Percentiles rank a stretch among this genome's conserved stretches.
Evolutionary conservation across 92 coral and sea anemone species (phyloP).

Genomic region (Chrysogorgia sp.): DNA sequence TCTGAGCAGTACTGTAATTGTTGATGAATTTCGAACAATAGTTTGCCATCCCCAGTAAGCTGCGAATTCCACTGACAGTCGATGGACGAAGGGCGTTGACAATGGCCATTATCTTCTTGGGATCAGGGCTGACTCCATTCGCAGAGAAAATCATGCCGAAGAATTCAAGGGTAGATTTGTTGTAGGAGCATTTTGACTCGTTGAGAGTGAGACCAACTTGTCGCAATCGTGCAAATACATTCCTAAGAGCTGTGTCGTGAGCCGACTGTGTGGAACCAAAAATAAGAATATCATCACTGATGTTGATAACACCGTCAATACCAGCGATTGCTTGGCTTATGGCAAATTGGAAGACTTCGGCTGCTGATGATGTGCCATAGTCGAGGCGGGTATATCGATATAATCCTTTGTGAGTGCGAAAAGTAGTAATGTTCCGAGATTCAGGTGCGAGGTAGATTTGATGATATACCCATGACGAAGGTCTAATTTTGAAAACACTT

Average conservation of each 20-base stretch:
- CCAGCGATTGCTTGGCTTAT: background rate
- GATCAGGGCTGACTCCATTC: slow-evolving; percentile 12
- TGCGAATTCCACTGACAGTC: slow-evolving; percentile 1
- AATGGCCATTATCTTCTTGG: background rate
- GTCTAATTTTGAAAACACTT: slow-evolving; percentile 11
- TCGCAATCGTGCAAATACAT: background rate
- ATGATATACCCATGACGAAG: slow-evolving; percentile 16
- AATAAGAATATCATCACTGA: slow-evolving; percentile 17
- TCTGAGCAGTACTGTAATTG: too few species aligned
- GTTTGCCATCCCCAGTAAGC: background rate
- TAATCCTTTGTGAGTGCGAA: slow-evolving; percentile 18
- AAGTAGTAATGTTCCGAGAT: background rate
- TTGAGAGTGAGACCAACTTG: slow-evolving; percentile 11
- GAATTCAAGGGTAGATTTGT: background rate
- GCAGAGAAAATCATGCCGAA: slow-evolving; percentile 27
- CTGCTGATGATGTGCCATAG: slow-evolving; percentile 12
- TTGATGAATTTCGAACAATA: background rate
- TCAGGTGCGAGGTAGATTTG: background rate
- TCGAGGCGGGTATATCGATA: background rate
- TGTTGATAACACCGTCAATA: background rate
- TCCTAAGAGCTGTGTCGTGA: background rate
- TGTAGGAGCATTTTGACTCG: slow-evolving; percentile 2
- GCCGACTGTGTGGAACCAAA: slow-evolving; percentile 14
- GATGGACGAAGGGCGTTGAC: background rate
- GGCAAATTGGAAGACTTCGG: slow-evolving; percentile 1